phyloP scores from a whole-genome alignment of 2,797 vertebrate species.

The Sparidentex hasta region DNA sequence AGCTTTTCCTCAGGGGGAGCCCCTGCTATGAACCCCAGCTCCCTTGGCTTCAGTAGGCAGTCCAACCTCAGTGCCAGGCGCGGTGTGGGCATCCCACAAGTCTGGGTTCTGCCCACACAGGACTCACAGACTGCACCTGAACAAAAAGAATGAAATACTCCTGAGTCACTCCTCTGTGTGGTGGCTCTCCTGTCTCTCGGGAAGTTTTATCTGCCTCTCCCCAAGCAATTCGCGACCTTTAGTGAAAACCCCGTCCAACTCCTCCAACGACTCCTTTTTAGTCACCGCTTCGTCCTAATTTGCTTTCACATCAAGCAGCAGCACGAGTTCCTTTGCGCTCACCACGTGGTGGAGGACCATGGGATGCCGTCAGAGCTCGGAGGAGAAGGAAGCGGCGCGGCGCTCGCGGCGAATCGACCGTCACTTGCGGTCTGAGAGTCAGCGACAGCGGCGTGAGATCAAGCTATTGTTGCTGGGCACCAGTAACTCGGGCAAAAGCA shows the following conservation, averaged over 20 bases:
- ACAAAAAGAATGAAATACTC: slow-evolving; percentile 75
- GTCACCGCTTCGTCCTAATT: slow-evolving; percentile 68
- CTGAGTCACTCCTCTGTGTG: slow-evolving; percentile 67
- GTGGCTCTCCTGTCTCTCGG: slow-evolving; percentile 58
- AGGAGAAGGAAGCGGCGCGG: slow-evolving; percentile 99
- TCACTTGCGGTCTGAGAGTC: slow-evolving; percentile 98
- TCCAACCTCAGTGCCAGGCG: slow-evolving; percentile 69
- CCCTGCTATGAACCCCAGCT: slow-evolving; percentile 81
- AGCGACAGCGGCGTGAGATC: slow-evolving; percentile 97
- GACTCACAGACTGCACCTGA: slow-evolving; percentile 73
- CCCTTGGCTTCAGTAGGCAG: slow-evolving; percentile 71
- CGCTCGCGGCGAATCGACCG: slow-evolving; percentile 98
- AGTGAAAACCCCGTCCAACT: slow-evolving; percentile 33
- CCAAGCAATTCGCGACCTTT: slow-evolving; percentile 1
- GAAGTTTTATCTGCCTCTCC: slow-evolving; percentile 40
- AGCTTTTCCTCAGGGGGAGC: slow-evolving; percentile 65
- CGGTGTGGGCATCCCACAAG: slow-evolving; percentile 77
- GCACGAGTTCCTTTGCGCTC: slow-evolving; percentile 80
- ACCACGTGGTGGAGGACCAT: slow-evolving; percentile 91
- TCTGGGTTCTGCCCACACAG: slow-evolving; percentile 80
- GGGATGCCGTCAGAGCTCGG: slow-evolving; percentile 99
- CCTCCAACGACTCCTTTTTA: slow-evolving; percentile 20
- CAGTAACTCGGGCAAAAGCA: slow-evolving; percentile 99
- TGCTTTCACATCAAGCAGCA: slow-evolving; percentile 73
- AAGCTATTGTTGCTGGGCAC: slow-evolving; percentile 97